Conservation (phyloP, 2,113 vertebrate genomes). For the Danionella cerebrum region DNA sequence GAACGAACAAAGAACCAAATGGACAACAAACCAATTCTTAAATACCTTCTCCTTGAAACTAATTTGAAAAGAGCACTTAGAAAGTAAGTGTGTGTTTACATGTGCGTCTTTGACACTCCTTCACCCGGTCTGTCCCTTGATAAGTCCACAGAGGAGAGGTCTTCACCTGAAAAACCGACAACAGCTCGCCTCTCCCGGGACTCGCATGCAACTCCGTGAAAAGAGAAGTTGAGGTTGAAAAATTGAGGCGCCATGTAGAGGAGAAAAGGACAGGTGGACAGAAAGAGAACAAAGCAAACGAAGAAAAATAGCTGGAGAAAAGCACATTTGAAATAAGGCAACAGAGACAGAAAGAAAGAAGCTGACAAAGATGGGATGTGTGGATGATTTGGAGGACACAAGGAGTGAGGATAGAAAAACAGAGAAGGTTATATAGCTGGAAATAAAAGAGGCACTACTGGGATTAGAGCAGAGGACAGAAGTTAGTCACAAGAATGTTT, state of each 20-base stretch:
- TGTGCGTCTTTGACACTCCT: constrained; percentile 30
- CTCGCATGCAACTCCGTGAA: neutral
- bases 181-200: constrained; percentile 1
- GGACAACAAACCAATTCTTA: neutral
- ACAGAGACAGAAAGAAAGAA: neutral
- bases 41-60: neutral
- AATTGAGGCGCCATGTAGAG: neutral
- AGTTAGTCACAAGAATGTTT: neutral
- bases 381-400: neutral
- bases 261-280: neutral
- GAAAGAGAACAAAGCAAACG: neutral
- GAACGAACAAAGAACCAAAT: neutral
- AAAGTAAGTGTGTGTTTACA: neutral
- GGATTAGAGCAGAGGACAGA: neutral
- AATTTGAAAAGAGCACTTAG: neutral
- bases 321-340: neutral
- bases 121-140: constrained; percentile 25
- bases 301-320: neutral
- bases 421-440: constrained; percentile 8
- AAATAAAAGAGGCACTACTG: neutral
- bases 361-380: neutral
- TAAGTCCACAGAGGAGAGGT: neutral
- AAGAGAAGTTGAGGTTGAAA: neutral
- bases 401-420: constrained; percentile 19
- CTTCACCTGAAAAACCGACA: constrained; percentile 21